Percentiles rank a stretch among this genome's conserved stretches.
Evolutionary conservation across 2,888 invertebrate genomes (phyloP).

Genomic region (Polia nebulosa): DNA sequence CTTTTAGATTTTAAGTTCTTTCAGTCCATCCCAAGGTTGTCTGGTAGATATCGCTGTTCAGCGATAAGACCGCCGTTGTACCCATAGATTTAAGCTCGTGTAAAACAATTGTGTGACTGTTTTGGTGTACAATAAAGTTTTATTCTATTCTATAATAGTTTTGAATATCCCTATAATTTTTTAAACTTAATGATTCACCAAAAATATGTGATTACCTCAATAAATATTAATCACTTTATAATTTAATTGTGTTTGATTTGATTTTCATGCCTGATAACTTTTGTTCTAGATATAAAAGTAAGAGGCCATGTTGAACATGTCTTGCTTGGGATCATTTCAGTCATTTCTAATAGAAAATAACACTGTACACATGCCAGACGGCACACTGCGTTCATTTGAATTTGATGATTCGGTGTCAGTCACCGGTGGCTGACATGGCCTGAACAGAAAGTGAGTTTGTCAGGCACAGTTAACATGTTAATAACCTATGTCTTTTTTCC

Average conservation of each 20-base stretch:
- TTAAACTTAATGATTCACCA: background rate
- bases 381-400: slow-evolving; percentile 5
- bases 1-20: too few species aligned
- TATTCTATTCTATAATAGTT: too few species aligned
- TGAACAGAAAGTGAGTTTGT: too few species aligned
- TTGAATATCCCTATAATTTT: slow-evolving; percentile 1
- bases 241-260: background rate
- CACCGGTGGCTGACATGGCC: too few species aligned
- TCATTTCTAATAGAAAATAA: slow-evolving; percentile 12
- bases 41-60: too few species aligned
- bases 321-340: slow-evolving; percentile 2
- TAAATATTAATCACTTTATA: slow-evolving; percentile 1
- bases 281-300: slow-evolving; percentile 3
- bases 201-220: slow-evolving; percentile 6
- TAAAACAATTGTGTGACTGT: too few species aligned
- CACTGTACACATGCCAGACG: slow-evolving; percentile 2
- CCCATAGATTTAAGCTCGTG: too few species aligned
- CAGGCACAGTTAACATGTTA: too few species aligned
- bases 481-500: slow-evolving; percentile 11
- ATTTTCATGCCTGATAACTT: background rate
- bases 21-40: too few species aligned
- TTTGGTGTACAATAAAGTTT: too few species aligned
- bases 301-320: slow-evolving; percentile 1
- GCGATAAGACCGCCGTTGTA: too few species aligned
- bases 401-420: background rate